These are phyloP conservation scores for Protobothrops flavoviridis DNA, from an alignment of 2,113 vertebrate species.

Conservation along the genomic window DNA sequence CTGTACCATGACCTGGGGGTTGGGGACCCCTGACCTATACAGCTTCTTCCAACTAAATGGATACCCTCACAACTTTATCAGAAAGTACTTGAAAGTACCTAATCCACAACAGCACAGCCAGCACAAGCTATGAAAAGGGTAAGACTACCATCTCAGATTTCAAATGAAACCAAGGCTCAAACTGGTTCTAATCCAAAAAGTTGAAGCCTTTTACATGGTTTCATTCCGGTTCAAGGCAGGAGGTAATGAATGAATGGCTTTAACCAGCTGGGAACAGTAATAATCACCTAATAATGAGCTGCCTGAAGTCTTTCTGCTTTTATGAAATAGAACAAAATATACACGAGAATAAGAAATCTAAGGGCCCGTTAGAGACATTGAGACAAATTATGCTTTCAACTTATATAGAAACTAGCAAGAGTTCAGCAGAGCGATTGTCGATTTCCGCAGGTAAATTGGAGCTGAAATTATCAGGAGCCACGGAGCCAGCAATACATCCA, in stretches of 20 bases:
- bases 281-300: conserved; percentile 15
- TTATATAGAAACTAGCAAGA: not conserved
- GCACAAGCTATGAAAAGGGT: not conserved
- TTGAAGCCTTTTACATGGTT: not conserved
- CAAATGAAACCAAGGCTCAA: not conserved
- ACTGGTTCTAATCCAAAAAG: not conserved
- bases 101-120: not conserved
- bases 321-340: conserved; percentile 21
- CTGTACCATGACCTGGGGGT: no score
- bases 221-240: not conserved
- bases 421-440: conserved; percentile 2
- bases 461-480: not conserved
- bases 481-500: not conserved
- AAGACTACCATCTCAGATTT: not conserved
- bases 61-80: not conserved
- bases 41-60: not conserved
- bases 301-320: conserved; percentile 7
- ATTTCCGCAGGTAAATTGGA: conserved; percentile 11
- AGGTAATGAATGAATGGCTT: conserved; percentile 2
- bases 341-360: conserved; percentile 4
- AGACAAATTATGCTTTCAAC: conserved; percentile 25
- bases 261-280: conserved; percentile 15
- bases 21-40: not conserved
- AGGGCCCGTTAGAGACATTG: conserved; percentile 8
- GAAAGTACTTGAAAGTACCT: not conserved